Conservation (phyloP, 2,888 invertebrate species). For the Pyrrhia umbra region DNA sequence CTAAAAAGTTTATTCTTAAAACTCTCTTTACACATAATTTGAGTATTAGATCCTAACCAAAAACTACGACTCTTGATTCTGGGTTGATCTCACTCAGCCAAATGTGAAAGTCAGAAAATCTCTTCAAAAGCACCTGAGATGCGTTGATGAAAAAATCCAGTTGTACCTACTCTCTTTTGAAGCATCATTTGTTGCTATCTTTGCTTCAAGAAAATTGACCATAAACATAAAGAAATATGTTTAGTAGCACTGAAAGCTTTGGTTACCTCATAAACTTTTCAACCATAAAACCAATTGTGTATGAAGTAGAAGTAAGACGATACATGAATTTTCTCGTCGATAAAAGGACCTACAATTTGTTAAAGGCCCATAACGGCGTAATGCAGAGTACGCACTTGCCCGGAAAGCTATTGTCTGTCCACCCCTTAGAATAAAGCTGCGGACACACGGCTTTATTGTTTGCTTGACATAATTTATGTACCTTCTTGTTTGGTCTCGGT, state of each 20-base stretch:
- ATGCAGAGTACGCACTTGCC: constrained; percentile 65
- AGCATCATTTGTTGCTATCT: neutral
- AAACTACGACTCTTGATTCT: too few relatives aligned
- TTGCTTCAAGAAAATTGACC: constrained; percentile 3
- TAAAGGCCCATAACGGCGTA: constrained; percentile 63
- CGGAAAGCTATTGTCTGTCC: constrained; percentile 71
- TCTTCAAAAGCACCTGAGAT: too few relatives aligned
- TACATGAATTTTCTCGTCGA: constrained; percentile 64
- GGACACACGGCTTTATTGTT: constrained; percentile 66
- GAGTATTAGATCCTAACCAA: too few relatives aligned
- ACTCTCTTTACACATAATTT: too few relatives aligned
- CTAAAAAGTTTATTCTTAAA: too few relatives aligned
- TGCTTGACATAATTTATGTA: constrained; percentile 63
- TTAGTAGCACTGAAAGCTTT: constrained; percentile 27
- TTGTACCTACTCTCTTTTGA: neutral
- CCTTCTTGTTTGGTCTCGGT: constrained; percentile 40
- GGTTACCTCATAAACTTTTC: constrained; percentile 33
- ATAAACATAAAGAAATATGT: constrained; percentile 23
- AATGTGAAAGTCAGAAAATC: too few relatives aligned
- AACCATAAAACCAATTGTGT: constrained; percentile 59
- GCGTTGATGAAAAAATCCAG: neutral
- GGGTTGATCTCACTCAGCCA: too few relatives aligned
- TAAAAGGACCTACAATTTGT: constrained; percentile 69
- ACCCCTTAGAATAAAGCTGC: constrained; percentile 64
- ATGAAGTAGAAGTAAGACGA: constrained; percentile 52